Base-by-base conservation (phyloP, 2,113 vertebrate species). In the Proteles cristata region DNA sequence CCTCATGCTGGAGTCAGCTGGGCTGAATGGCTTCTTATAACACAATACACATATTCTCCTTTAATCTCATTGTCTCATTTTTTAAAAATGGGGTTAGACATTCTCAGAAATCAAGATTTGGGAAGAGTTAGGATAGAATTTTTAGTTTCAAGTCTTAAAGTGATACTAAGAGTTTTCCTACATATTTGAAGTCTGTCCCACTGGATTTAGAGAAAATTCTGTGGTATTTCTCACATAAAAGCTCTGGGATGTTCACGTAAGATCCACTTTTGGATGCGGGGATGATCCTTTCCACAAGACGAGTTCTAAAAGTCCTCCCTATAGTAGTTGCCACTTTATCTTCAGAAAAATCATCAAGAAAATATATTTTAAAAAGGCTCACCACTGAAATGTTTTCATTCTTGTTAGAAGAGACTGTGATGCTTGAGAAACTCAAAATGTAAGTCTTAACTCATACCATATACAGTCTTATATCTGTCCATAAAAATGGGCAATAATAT, bases 1-100 rank as follows among this genome's bases (percentile, higher is more conserved):
- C 81, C 39, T 88, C 88, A 93, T 55, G 63, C 35, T 80, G 81
- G 87, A 97, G 97, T 93, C 89, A 97, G 92, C 84, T 90, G 58
- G 69, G 74, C 58, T 87, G 79, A 73, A 0, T 69, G 39, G 43
- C 28, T 92, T 66, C 84, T 87, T 73, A n/a, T 0, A 90, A 55
- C 81, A 96, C 53, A 96, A 90, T 43, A 73, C 23, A 45, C n/a
- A 53, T 25, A 88, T 88, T 95, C 81, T 94, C 88, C 66, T 65
- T 90, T 81, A 89, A 85, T 96, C 50, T 95, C 25, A 81, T 48
- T 94, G 33, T 94, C 58, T 94, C 61, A 58, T 45, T 25, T 17
- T 73, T 74, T 28, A 12, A n/a, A 39, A 83, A 77, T 31, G 33
- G 79, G 1, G 14, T 63, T 53, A 80, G n/a, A 82, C 26, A 79